Conservation (phyloP, 2,888 invertebrate species). For the Tholera decimalis region DNA sequence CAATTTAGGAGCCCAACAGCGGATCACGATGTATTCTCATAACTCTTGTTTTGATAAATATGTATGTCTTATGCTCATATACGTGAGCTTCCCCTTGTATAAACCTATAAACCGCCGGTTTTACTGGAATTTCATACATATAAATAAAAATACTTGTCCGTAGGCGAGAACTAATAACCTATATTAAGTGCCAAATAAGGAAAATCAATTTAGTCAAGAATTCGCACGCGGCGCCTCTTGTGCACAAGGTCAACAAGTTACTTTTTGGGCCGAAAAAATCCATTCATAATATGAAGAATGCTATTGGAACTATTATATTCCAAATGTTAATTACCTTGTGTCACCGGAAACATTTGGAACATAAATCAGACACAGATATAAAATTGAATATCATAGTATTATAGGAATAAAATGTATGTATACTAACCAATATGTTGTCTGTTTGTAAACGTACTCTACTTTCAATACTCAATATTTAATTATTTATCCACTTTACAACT, state of each 20-base stretch:
- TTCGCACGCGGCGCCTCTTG: conserved; percentile 17
- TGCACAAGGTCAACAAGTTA: conserved; percentile 51
- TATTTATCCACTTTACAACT: no score
- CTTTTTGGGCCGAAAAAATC: conserved; percentile 17
- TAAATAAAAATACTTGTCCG: background rate
- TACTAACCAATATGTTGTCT: conserved; percentile 15
- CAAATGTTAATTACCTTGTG: conserved; percentile 47
- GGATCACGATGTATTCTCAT: background rate
- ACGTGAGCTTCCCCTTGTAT: background rate
- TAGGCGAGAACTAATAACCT: background rate
- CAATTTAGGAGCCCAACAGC: no score
- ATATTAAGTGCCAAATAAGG: conserved; percentile 8
- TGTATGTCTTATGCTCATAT: no score
- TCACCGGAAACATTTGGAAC: conserved; percentile 34
- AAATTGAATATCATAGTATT: conserved; percentile 21
- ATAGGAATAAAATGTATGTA: conserved; percentile 4
- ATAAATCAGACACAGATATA: conserved; percentile 45
- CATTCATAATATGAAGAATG: conserved; percentile 34
- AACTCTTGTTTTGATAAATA: background rate
- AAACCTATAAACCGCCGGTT: background rate
- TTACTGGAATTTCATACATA: background rate
- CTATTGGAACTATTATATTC: conserved; percentile 30
- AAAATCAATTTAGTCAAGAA: conserved; percentile 19
- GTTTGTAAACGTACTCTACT: conserved; percentile 36
- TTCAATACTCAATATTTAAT: no score